Evolutionary conservation across 2,888 invertebrate genomes (phyloP), one percentile per base, ranked within the genome.

Genomic region (Digitonthophagus gazella): DNA sequence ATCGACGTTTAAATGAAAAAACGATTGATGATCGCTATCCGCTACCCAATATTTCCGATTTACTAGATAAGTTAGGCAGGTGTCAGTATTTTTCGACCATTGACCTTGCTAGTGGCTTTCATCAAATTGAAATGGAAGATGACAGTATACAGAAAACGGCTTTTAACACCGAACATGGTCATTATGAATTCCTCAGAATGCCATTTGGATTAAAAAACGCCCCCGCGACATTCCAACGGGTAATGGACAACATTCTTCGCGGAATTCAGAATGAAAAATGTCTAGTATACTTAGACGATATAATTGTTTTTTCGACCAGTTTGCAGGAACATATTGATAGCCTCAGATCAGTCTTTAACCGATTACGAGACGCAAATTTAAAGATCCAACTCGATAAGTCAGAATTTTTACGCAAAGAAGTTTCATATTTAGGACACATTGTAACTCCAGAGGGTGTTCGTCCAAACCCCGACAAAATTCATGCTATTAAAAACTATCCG

Each of bases 91-190:
- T n/a, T n/a, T n/a, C n/a, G n/a, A n/a, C n/a, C n/a, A n/a, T n/a
- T n/a, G n/a, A n/a, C n/a, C 58, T 80, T 3, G 76, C 78, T 0
- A 73, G 71, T 58, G 80, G 79, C 0, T 81, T 78, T 58, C 76
- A 77, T 61, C 79, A 81, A 68, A 78, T 80, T 3, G 75, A 75
- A 11, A 69, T 80, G 58, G 67, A 73, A 14, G 64, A 66, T 18
- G 67, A 72, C 4, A 74, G 76, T 28, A 73, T 74, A 18, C 64
- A 64, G 58, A 80, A 79, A 73, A 80, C 79, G 0, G 77, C 78
- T 1, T 78, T 79, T 66, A 73, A 68, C 2, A 71, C 72, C 4
- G 75, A 75, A 56, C 70, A 75, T 56, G 76, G 76, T 5, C 77
- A 77, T 64, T 73, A 74, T 15, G 75, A 78, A 69, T 78, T 71